phyloP scores from a whole-genome alignment of 2,797 vertebrate species.

The Chaetodon trifasciatus region DNA sequence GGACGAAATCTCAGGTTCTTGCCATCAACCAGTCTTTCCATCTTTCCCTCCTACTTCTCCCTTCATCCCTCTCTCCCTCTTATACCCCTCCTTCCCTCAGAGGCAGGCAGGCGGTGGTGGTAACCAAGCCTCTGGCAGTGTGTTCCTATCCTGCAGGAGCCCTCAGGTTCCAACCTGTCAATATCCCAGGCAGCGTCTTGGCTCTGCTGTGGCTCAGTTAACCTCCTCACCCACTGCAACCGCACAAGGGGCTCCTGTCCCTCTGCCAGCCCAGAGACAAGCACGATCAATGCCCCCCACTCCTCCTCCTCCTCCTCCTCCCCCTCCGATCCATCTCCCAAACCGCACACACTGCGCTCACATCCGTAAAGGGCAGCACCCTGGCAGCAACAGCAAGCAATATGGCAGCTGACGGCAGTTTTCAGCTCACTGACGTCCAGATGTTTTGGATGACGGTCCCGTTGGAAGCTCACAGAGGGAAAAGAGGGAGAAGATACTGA shows the following conservation, averaged over 20 bases:
- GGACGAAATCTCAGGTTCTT: slow-evolving; percentile 56
- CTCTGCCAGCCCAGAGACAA: slow-evolving; percentile 70
- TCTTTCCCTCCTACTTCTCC: slow-evolving; percentile 42
- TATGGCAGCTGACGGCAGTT: slow-evolving; percentile 75
- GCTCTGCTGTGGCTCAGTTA: slow-evolving; percentile 83
- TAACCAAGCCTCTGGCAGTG: slow-evolving; percentile 87
- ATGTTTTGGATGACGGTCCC: slow-evolving; percentile 76
- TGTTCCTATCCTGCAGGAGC: slow-evolving; percentile 90
- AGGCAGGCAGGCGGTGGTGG: slow-evolving; percentile 81
- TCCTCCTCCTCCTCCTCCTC: not conserved
- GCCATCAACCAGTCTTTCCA: slow-evolving; percentile 50
- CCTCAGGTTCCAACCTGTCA: slow-evolving; percentile 90
- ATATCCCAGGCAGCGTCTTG: slow-evolving; percentile 82
- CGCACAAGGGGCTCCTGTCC: slow-evolving; percentile 74
- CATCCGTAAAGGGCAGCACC: slow-evolving; percentile 79
- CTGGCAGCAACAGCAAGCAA: slow-evolving; percentile 70
- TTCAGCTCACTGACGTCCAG: slow-evolving; percentile 68
- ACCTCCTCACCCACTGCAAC: slow-evolving; percentile 82
- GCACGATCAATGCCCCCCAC: slow-evolving; percentile 34
- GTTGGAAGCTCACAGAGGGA: slow-evolving; percentile 57
- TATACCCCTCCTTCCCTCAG: slow-evolving; percentile 68
- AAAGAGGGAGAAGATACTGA: slow-evolving; percentile 49
- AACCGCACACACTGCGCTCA: slow-evolving; percentile 56
- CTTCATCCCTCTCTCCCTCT: slow-evolving; percentile 47
- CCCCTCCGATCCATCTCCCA: slow-evolving; percentile 49